Evolutionary conservation across 2,888 invertebrate genomes (phyloP), one percentile per base, ranked within the genome.

Genomic region (Agrilus biguttatus): DNA sequence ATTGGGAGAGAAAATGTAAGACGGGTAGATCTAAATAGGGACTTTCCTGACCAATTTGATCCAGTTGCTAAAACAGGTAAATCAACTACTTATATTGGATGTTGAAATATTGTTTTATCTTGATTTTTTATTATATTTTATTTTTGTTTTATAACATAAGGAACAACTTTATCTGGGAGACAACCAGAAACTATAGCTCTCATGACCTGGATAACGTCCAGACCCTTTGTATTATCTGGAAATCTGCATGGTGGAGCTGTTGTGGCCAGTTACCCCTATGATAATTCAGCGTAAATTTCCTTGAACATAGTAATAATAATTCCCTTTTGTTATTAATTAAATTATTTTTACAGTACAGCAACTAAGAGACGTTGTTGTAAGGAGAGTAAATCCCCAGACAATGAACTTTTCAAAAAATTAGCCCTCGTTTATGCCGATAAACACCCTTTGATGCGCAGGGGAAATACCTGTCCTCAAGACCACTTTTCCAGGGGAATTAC

Each of bases 241-340:
- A 96, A 95, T 66, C 73, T 95, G 39, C 95, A 95, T 62, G 95
- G 92, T n/a, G 95, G 95, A 3, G 91, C 96, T 33, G 74, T 98
- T 1, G 97, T 98, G 2, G 96, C 95, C 41, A 97, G 96, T 64
- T 98, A 96, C 68, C 98, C 98, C 0, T 99, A 77, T 59, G 96
- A 93, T 66, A 83, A 90, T 63, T 81, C 83, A 13, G 73, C 73
- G 86, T 85, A 69, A 67, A 65, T 62, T 38, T 21, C 4, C 13
- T 14, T n/a, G 7, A 14, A 8, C 14, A 7, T 35, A 5, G 6
- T 6, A 35, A 14, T 5, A 14, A 13, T 14, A 14, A 8, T 35
- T 35, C 6, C 5, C 8, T 35, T 35, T 35, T 39, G 37, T 50
- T 37, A 42, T 45, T 45, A 10, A 40, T 39, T 47, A 42, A 41